Conservation (phyloP, 2,797 vertebrate species). For the Poliocrania exsul region DNA sequence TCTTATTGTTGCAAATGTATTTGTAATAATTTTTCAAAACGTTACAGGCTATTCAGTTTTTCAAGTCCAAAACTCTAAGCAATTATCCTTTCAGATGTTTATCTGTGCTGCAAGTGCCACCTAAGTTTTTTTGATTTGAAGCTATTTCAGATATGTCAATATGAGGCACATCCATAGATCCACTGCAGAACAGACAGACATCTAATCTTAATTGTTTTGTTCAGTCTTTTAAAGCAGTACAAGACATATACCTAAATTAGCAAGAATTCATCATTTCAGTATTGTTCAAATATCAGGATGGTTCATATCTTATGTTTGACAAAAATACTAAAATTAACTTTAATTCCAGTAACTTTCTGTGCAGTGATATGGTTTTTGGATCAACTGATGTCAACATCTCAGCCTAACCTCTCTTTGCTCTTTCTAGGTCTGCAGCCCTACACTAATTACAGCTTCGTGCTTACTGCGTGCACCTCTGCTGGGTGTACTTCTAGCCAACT, state of each 20-base stretch:
- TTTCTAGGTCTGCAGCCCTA: slow-evolving; percentile 86
- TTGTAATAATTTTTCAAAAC: neutral
- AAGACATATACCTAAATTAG: neutral
- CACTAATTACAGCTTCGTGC: slow-evolving; percentile 85
- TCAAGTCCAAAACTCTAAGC: neutral
- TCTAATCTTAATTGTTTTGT: neutral
- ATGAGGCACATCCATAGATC: neutral
- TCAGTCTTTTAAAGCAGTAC: neutral
- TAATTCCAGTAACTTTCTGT: neutral
- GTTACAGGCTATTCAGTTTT: neutral
- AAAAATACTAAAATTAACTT: neutral
- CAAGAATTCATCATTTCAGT: neutral
- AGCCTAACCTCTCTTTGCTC: slow-evolving; percentile 24
- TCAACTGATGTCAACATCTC: slow-evolving; percentile 2
- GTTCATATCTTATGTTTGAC: neutral
- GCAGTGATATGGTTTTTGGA: neutral
- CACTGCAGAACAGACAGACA: neutral
- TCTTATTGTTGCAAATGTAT: neutral
- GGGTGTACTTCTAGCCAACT: slow-evolving; percentile 86
- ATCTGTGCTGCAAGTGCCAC: neutral
- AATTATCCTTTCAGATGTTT: neutral
- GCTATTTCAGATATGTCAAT: neutral
- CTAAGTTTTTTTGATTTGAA: neutral
- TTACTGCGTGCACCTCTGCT: slow-evolving; percentile 86
- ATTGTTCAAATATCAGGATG: neutral